These are phyloP conservation scores for Lithophane leautieri DNA, from an alignment of 2,888 invertebrate genomes.

Conservation along the genomic window DNA sequence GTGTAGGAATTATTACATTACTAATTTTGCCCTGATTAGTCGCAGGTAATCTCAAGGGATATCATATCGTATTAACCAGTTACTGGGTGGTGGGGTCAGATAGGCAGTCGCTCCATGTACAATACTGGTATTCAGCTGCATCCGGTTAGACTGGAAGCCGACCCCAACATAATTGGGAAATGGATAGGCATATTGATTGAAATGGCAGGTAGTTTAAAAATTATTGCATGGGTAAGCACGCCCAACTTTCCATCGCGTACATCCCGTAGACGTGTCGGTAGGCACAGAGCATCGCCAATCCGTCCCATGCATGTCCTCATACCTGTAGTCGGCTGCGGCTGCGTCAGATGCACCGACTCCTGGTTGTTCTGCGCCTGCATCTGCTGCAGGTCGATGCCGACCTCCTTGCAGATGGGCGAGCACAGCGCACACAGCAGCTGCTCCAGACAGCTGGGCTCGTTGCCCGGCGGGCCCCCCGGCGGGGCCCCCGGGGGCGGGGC, in stretches of 20 bases:
- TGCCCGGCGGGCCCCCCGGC: slow-evolving; percentile 39
- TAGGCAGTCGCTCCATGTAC: too few species aligned
- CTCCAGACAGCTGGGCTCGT: slow-evolving; percentile 83
- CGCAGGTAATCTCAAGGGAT: neutral
- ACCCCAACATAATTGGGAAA: too few species aligned
- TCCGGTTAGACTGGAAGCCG: too few species aligned
- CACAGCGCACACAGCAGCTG: slow-evolving; percentile 87
- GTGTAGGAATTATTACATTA: too few species aligned
- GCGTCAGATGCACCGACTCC: slow-evolving; percentile 83
- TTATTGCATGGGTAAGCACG: neutral
- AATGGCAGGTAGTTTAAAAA: neutral
- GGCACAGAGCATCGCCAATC: neutral
- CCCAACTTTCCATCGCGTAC: neutral
- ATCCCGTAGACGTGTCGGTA: neutral
- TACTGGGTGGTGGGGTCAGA: too few species aligned
- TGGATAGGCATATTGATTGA: too few species aligned
- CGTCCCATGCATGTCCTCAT: slow-evolving; percentile 13
- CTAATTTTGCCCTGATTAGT: neutral
- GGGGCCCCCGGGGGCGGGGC: slow-evolving; percentile 39
- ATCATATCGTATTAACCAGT: too few species aligned
- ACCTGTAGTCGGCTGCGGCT: slow-evolving; percentile 80
- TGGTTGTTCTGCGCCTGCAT: slow-evolving; percentile 71
- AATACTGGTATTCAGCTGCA: too few species aligned
- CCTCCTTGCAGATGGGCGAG: slow-evolving; percentile 88
- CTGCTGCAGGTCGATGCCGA: slow-evolving; percentile 85